A percentile compares a stretch with the other conserved stretches of the same genome.
phyloP scores from a whole-genome alignment of 92 coral and sea anemone genomes.

The Porites divaricata region DNA sequence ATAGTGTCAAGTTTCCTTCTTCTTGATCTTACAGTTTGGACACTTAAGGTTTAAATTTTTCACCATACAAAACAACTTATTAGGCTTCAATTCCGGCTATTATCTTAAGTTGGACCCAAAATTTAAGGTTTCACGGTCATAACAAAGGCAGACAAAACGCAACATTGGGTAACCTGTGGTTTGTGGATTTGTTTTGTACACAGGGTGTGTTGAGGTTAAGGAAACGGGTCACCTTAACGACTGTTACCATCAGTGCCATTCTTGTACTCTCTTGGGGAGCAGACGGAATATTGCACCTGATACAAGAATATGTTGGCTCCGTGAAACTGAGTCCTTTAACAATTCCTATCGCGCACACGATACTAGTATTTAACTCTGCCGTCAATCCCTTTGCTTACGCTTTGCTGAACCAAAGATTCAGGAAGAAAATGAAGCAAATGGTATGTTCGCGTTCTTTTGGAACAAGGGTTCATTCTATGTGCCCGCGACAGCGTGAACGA shows the following conservation, averaged over 20 bases:
- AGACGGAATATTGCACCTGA: neutral
- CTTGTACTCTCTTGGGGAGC: neutral
- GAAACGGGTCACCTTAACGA: slow-evolving; percentile 2
- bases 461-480: neutral
- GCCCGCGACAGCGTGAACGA: too few species aligned
- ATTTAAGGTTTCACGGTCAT: too few species aligned
- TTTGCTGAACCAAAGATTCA: slow-evolving; percentile 1
- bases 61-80: too few species aligned
- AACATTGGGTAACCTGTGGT: neutral
- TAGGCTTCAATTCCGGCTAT: too few species aligned
- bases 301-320: neutral
- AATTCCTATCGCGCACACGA: neutral
- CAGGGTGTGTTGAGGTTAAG: slow-evolving; percentile 4
- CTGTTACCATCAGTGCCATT: slow-evolving; percentile 1
- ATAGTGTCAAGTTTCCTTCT: too few species aligned
- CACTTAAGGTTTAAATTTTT: too few species aligned
- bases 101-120: too few species aligned
- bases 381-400: slow-evolving; percentile 14
- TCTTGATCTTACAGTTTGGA: too few species aligned
- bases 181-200: neutral
- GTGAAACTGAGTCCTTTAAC: neutral
- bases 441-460: neutral
- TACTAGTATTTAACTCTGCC: slow-evolving; percentile 8
- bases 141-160: too few species aligned
- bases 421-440: slow-evolving; percentile 1